A percentile compares a stretch with the other conserved stretches of the same genome.
These are phyloP conservation scores for Aptenodytes forsteri DNA, from an alignment of 2,113 vertebrate genomes.

Conservation along the genomic window DNA sequence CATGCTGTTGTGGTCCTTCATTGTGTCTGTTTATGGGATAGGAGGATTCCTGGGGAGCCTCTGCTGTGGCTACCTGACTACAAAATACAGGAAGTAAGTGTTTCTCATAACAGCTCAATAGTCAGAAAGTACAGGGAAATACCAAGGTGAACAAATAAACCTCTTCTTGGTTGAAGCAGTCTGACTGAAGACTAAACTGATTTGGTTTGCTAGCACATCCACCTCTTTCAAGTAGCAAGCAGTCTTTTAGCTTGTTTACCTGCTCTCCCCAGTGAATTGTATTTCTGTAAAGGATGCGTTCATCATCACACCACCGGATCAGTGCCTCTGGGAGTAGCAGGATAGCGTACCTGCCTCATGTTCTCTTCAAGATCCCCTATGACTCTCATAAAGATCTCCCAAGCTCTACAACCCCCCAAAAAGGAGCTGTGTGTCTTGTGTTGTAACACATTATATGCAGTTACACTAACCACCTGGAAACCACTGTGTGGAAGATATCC, in stretches of 20 bases:
- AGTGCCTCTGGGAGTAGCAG: background rate
- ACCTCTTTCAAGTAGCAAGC: background rate
- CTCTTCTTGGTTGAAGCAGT: background rate
- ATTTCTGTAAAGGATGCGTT: background rate
- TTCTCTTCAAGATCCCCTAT: background rate
- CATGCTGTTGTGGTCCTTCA: conserved; percentile 80
- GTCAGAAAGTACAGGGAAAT: background rate
- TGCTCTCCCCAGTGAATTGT: background rate
- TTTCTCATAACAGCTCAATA: background rate
- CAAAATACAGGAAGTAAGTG: conserved; percentile 79
- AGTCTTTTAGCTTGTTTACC: background rate
- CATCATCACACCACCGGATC: background rate
- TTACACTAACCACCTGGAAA: background rate
- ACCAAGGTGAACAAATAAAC: background rate
- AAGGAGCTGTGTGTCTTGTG: background rate
- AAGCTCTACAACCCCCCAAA: background rate
- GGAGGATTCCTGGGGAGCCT: conserved; percentile 78
- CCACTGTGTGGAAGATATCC: background rate
- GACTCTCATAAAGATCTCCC: background rate
- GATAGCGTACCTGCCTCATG: background rate
- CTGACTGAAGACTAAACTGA: background rate
- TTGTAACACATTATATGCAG: background rate
- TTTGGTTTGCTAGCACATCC: background rate
- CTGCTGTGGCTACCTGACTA: conserved; percentile 75
- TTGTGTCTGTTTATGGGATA: conserved; percentile 77